A percentile compares a stretch with the other conserved stretches of the same genome.
phyloP scores from a whole-genome alignment of 2,113 vertebrate genomes.

The Megaceryle torquata region DNA sequence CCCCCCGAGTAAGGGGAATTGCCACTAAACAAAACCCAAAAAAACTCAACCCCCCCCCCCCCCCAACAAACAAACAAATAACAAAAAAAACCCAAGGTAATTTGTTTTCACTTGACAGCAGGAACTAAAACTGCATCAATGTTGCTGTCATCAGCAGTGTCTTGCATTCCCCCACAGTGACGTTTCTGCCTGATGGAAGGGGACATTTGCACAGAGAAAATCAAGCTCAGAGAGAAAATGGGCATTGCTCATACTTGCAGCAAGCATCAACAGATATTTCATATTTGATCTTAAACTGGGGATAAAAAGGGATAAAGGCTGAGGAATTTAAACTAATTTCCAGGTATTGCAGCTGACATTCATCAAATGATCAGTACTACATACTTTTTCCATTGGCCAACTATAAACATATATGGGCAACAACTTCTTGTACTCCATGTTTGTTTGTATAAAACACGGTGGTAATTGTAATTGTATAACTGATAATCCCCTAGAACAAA shows the following conservation, averaged over 20 bases:
- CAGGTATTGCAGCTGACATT: not conserved
- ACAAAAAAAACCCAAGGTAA: not conserved
- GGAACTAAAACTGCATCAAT: constrained; percentile 4
- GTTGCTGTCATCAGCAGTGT: not conserved
- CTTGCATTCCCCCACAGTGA: not conserved
- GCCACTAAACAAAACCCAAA: not conserved
- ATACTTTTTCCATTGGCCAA: not conserved
- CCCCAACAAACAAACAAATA: too few species aligned
- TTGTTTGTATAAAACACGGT: not conserved
- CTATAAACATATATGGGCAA: not conserved
- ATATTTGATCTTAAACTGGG: not conserved
- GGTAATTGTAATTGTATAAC: not conserved
- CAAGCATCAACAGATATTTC: not conserved
- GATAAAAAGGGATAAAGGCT: not conserved
- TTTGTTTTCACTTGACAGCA: constrained; percentile 33
- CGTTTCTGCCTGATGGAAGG: not conserved
- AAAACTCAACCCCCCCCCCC: too few species aligned
- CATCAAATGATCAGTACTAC: not conserved
- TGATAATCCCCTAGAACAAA: not conserved
- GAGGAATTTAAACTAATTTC: not conserved
- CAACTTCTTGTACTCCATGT: not conserved
- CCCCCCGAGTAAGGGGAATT: too few species aligned
- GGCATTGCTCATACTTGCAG: not conserved
- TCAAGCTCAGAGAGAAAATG: not conserved
- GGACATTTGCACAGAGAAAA: not conserved